Evolutionary conservation across 1,140 invertebrate genomes (phyloP).

Genomic region (Papilio machaon): DNA sequence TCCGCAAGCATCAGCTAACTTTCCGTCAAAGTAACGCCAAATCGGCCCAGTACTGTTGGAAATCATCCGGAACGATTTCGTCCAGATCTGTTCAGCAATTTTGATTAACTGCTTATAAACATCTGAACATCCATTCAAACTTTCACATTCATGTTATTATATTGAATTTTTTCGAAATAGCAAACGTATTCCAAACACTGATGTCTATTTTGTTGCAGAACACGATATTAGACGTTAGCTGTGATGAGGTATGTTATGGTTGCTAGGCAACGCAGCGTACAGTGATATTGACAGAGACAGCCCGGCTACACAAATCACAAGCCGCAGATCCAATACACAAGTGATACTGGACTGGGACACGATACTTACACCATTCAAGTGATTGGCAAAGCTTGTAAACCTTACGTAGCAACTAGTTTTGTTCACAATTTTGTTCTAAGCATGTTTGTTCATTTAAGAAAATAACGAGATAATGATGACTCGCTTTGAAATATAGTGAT

Average conservation of each 20-base stretch:
- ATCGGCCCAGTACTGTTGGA: too few relatives aligned
- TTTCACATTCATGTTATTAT: too few relatives aligned
- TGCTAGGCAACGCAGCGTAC: slow-evolving; percentile 2
- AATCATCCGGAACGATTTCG: too few relatives aligned
- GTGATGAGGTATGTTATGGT: neutral
- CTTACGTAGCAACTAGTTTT: neutral
- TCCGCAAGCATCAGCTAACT: too few relatives aligned
- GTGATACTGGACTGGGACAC: neutral
- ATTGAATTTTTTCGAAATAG: neutral
- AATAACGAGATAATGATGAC: too few relatives aligned
- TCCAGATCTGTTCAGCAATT: too few relatives aligned
- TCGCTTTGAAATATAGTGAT: too few relatives aligned
- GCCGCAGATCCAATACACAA: neutral
- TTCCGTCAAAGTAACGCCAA: too few relatives aligned
- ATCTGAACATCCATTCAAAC: too few relatives aligned
- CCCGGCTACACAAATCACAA: neutral
- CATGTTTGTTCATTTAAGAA: neutral
- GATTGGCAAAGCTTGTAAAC: neutral
- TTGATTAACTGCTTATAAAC: too few relatives aligned
- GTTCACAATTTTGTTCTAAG: neutral
- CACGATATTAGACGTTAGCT: neutral
- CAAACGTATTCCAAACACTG: neutral
- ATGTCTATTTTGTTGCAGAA: neutral
- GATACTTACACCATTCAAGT: neutral
- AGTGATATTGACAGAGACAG: neutral